These are phyloP conservation scores for Apocheima hispidaria DNA, from an alignment of 2,888 invertebrate species.

Conservation along the genomic window DNA sequence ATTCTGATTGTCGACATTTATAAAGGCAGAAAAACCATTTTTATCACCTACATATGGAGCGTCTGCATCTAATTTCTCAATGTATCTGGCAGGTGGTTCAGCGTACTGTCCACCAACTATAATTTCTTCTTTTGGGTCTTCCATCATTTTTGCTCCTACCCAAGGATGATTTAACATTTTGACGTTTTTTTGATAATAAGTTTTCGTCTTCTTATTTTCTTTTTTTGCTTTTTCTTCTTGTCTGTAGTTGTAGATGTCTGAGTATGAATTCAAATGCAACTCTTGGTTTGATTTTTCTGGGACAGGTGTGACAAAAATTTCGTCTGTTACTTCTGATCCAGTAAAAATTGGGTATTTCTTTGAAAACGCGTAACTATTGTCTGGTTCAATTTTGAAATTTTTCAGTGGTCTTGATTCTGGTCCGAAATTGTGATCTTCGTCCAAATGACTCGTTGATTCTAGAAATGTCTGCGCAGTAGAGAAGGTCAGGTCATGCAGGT, in stretches of 20 bases:
- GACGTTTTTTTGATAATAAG: slow-evolving; percentile 44
- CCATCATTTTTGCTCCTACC: slow-evolving; percentile 46
- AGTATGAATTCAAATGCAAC: slow-evolving; percentile 49
- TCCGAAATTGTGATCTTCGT: slow-evolving; percentile 46
- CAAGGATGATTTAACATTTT: slow-evolving; percentile 56
- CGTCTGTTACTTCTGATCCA: slow-evolving; percentile 44
- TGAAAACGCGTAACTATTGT: slow-evolving; percentile 54
- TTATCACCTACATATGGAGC: slow-evolving; percentile 55
- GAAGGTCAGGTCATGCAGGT: slow-evolving; percentile 46
- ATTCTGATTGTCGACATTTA: slow-evolving; percentile 54
- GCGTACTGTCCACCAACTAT: slow-evolving; percentile 77
- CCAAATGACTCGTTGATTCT: slow-evolving; percentile 43
- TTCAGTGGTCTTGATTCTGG: slow-evolving; percentile 54
- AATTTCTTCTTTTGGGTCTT: slow-evolving; percentile 53
- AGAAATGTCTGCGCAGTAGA: slow-evolving; percentile 48
- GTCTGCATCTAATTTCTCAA: slow-evolving; percentile 57
- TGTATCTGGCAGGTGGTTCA: slow-evolving; percentile 73
- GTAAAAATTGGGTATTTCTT: slow-evolving; percentile 51
- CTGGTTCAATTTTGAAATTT: slow-evolving; percentile 46
- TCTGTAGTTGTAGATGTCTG: slow-evolving; percentile 52
- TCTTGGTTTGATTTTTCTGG: slow-evolving; percentile 48
- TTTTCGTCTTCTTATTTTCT: slow-evolving; percentile 51
- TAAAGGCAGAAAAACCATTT: slow-evolving; percentile 51
- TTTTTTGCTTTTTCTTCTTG: slow-evolving; percentile 37
- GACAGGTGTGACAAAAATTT: slow-evolving; percentile 45